Base-by-base conservation (phyloP, 2,113 vertebrate species). In the Neolamprologus falcicula region DNA sequence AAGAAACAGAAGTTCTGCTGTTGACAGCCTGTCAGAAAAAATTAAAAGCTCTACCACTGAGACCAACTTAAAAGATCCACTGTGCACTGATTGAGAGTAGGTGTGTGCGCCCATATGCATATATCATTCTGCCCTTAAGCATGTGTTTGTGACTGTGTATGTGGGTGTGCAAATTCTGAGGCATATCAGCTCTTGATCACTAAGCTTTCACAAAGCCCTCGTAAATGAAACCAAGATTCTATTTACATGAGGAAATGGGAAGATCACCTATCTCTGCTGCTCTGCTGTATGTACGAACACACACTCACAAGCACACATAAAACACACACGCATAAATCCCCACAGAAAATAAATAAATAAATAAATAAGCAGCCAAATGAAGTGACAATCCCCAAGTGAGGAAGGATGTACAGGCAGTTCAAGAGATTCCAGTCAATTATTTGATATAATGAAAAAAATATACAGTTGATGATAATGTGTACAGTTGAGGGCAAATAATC, bases 201-300 rank as follows among this genome's bases (percentile, higher is more conserved):
- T 14, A 24, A 85, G 57, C 81, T 89, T 91, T 90, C 61, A 78
- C 90, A 90, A 88, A 89, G 76, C 86, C 52, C 53, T 80, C 78
- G 87, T 88, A 92, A 92, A 91, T 53, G 35, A 91, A 85, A 91
- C 79, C 79, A 53, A 66, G 83, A 80, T 92, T 91, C 45, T 92
- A 92, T 95, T 94, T 94, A 92, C 94, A 95, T 90, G 86, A 89
- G 63, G 82, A 94, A 95, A 96, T 91, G 42, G 84, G 80, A 90
- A 92, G 86, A 92, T 90, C 40, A 14, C 82, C 54, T 87, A 91
- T 95, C 90, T 87, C 37, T 55, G 31, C 50, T 54, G 52, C 40
- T 21, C 87, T 83, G 84, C 76, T 50, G 84, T 73, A 83, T 61
- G 54, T 33, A n/a, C 24, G 33, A 33, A 19, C 26, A 45, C 42